Base-by-base conservation (phyloP, 2,113 vertebrate species). In the Eolophus roseicapilla region DNA sequence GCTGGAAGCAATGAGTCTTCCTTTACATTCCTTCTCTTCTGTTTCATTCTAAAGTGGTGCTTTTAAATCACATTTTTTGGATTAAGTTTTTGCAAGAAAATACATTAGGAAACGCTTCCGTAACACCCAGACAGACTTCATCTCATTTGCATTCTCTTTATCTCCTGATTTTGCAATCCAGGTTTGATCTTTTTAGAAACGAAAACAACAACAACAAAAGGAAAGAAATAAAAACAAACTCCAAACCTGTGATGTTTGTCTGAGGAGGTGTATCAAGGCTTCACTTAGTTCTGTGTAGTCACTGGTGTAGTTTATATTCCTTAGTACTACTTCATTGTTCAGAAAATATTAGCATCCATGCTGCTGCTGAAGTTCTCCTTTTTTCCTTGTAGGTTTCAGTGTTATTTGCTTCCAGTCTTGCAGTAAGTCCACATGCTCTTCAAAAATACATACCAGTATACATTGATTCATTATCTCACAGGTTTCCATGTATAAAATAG, bases 121-220 rank as follows among this genome's bases (percentile, higher is more conserved):
- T 83, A 94, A 92, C 43, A 63, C n/a, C 9, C 79, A 90, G 46
- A 13, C 77, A 19, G 60, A 55, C 93, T 92, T 82, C 3, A 68
- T 71, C 43, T 90, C 50, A 82, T 92, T 93, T 96, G 60, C 55
- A 63, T 90, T 92, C 25, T 76, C 64, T 80, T 94, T 93, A 47
- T 85, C 82, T 75, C 33, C 43, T 70, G 28, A 87, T 92, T 91
- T 94, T 88, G 68, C 82, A 95, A 96, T 94, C 21, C 31, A 7
- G 74, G 27, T 79, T 85, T 74, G 15, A 59, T 35, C 33, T 35
- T 35, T 37, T 89, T 33, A 19, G 86, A 82, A 44, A 47, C 69
- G 47, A 31, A 28, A 20, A 3, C 5, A 16, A 14, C 3, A 62
- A 27, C 19, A 35, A 8, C 4, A 35, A 29, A 46, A 6, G 9